Conservation (phyloP, 2,113 vertebrate species). For the Australoheros scitulus region DNA sequence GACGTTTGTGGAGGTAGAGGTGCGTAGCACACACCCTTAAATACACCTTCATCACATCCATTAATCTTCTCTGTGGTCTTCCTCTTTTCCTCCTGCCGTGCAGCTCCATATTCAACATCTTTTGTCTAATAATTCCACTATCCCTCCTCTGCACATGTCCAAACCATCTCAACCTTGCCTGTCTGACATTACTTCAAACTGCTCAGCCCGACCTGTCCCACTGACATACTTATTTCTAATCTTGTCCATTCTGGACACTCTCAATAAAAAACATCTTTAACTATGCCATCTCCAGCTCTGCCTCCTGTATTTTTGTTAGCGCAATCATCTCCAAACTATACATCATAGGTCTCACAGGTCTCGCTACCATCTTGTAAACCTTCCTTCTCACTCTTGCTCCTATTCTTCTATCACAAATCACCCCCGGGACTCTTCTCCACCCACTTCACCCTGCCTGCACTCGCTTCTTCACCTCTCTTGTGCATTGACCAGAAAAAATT, state of each 20-base stretch:
- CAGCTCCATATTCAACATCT: background rate
- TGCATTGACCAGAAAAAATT: background rate
- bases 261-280: background rate
- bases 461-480: too few species aligned
- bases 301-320: background rate
- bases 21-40: conserved; percentile 27
- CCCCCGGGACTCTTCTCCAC: too few species aligned
- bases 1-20: conserved; percentile 93
- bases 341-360: too few species aligned
- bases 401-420: too few species aligned
- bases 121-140: background rate
- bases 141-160: background rate
- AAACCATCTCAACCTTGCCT: background rate
- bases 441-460: too few species aligned
- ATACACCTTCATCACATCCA: background rate
- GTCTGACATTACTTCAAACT: background rate
- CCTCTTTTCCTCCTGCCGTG: background rate
- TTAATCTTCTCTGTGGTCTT: background rate
- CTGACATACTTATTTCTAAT: background rate
- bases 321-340: too few species aligned
- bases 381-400: too few species aligned
- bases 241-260: background rate
- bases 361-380: too few species aligned
- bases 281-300: background rate
- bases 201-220: background rate